Base-by-base conservation (phyloP, 2,888 invertebrate genomes). In the Gibbula magus region DNA sequence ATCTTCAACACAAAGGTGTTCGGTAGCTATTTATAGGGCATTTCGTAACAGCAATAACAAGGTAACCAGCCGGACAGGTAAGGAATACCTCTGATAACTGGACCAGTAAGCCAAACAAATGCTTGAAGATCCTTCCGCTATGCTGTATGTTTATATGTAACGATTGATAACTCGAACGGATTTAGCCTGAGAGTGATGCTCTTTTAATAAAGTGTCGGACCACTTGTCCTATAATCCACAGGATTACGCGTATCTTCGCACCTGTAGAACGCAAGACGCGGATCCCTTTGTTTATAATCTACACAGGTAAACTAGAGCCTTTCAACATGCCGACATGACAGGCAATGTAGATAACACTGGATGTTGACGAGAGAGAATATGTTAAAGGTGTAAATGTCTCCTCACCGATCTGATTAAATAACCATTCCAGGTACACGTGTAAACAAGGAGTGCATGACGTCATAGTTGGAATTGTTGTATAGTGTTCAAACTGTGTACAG, bases 111-210 rank as follows among this genome's bases (percentile, higher is more conserved):
- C 29, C 13, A 61, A 61, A 61, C 61, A 61, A 61, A 61, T 22
- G 29, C 22, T 25, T 22, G 29, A 29, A 61, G 25, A 29, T 25
- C 61, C 61, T 29, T 61, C 61, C 16, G 29, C 61, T 29, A 8
- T 13, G 61, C 13, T 61, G 61, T 61, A 61, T 61, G 61, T 61
- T 61, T 61, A 61, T 61, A 61, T 61, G 61, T 61, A 61, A 61
- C 29, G 13, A 29, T 25, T 29, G 61, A 61, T 61, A 61, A 29
- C 61, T 25, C 61, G 10, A 61, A 18, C 13, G 61, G 61, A 61
- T 61, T 61, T 61, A 61, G 16, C 7, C 25, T 0, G 29, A 61
- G 61, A 61, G 61, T 61, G 61, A 61, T 61, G 29, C 29, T 61
- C 61, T 61, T 61, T 61, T 61, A 61, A 61, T 61, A 61, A 61